Evolutionary conservation across 2,888 invertebrate species (phyloP).

Genomic region (Machimus rusticus): DNA sequence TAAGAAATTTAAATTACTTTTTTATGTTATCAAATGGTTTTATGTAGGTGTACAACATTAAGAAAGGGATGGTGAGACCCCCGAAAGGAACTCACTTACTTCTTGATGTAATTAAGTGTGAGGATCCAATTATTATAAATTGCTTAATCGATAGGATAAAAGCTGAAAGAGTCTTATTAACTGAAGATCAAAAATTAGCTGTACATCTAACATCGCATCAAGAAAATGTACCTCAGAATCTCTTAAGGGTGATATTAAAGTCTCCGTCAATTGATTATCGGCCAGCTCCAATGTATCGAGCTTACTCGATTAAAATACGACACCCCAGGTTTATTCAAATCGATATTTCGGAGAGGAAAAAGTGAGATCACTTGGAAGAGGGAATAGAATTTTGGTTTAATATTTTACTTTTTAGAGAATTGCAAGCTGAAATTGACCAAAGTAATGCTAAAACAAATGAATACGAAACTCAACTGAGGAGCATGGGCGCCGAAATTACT

Average conservation of each 20-base stretch:
- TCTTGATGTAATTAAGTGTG: conserved; percentile 75
- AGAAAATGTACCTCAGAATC: conserved; percentile 73
- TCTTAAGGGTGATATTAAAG: conserved; percentile 72
- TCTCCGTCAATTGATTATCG: conserved; percentile 71
- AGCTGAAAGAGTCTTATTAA: conserved; percentile 79
- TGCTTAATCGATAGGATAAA: conserved; percentile 80
- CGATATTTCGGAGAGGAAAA: conserved; percentile 70
- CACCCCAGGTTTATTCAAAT: conserved; percentile 71
- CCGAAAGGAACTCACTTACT: conserved; percentile 60
- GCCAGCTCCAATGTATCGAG: conserved; percentile 80
- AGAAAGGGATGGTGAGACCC: conserved; percentile 53
- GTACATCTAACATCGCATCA: conserved; percentile 71
- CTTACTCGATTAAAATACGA: conserved; percentile 71
- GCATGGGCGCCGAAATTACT: conserved; percentile 49
- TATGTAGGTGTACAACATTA: conserved; percentile 64
- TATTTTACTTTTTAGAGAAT: conserved; percentile 46
- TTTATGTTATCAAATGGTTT: neutral
- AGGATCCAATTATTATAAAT: conserved; percentile 82
- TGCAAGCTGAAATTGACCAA: conserved; percentile 47
- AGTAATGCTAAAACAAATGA: conserved; percentile 38
- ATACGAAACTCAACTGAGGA: conserved; percentile 47
- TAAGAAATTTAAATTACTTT: neutral
- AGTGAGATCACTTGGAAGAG: conserved; percentile 44
- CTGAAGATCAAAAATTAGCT: conserved; percentile 70
- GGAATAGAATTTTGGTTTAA: neutral